Evolutionary conservation across 2,888 invertebrate species (phyloP).

Genomic region (Hyalella azteca): DNA sequence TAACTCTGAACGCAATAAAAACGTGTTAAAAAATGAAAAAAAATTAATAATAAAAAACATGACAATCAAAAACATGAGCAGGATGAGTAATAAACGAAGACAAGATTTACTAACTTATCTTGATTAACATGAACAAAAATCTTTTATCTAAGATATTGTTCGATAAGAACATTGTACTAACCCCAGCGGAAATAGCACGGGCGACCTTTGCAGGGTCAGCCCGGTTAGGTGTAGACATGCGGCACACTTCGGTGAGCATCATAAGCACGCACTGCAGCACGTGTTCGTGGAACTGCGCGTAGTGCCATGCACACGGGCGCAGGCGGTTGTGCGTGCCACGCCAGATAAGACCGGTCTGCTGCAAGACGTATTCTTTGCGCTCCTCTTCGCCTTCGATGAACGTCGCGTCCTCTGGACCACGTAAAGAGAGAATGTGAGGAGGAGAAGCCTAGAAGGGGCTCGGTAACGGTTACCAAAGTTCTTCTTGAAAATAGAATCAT

Average conservation of each 20-base stretch:
- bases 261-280: slow-evolving; percentile 80
- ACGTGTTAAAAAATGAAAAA: too few species aligned
- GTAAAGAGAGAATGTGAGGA: background rate
- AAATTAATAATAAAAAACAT: too few species aligned
- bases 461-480: too few species aligned
- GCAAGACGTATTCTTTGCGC: slow-evolving; percentile 82
- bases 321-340: slow-evolving; percentile 84
- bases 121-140: too few species aligned
- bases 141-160: too few species aligned
- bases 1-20: too few species aligned
- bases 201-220: slow-evolving; percentile 79
- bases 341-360: slow-evolving; percentile 89
- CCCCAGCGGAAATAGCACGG: slow-evolving; percentile 84
- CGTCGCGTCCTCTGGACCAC: slow-evolving; percentile 68
- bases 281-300: slow-evolving; percentile 85
- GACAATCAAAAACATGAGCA: too few species aligned
- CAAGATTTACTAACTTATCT: too few species aligned
- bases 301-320: slow-evolving; percentile 87
- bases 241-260: slow-evolving; percentile 74
- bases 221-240: slow-evolving; percentile 66
- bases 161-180: too few species aligned
- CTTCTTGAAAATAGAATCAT: too few species aligned
- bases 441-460: too few species aligned
- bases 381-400: slow-evolving; percentile 73
- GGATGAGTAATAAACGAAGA: too few species aligned